phyloP scores from a whole-genome alignment of 1,140 invertebrate species.

The Drosophila ercepeae region DNA sequence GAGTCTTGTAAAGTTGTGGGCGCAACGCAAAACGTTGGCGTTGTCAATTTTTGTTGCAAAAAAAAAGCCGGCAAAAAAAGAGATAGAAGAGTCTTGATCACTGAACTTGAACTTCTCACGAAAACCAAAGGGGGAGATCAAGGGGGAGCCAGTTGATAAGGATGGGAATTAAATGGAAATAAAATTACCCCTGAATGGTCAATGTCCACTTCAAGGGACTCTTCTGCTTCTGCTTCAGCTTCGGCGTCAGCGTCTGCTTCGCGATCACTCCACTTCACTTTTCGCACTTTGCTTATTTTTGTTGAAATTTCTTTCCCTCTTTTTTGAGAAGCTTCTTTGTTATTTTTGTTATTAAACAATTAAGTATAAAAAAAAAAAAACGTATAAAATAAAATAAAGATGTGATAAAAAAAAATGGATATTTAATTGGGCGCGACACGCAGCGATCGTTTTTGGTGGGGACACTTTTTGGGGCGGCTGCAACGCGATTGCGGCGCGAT shows the following conservation, averaged over 20 bases:
- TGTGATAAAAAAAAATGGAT: conserved; percentile 31
- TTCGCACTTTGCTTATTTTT: neutral
- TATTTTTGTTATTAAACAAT: conserved; percentile 54
- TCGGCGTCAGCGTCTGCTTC: no score
- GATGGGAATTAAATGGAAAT: conserved; percentile 14
- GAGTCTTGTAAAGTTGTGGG: conserved; percentile 45
- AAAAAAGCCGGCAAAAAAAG: conserved; percentile 35
- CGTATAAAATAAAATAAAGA: conserved; percentile 6
- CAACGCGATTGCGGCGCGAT: conserved; percentile 8
- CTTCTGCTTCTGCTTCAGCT: no score
- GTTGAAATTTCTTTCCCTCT: no score
- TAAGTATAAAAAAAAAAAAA: conserved; percentile 51
- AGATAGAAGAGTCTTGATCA: conserved; percentile 11
- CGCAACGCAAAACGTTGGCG: conserved; percentile 44
- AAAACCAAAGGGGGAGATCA: neutral
- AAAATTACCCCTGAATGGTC: conserved; percentile 20
- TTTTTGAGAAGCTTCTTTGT: neutral
- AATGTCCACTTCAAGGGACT: conserved; percentile 18
- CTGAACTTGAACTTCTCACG: conserved; percentile 52
- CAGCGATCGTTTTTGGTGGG: conserved; percentile 30
- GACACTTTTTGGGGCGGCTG: conserved; percentile 28
- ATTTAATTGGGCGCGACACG: conserved; percentile 61
- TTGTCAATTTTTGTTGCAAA: conserved; percentile 29
- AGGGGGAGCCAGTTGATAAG: neutral
- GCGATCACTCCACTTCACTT: conserved; percentile 26